Base-by-base conservation (phyloP, 2,888 invertebrate species). In the Halictus quadricinctus region DNA sequence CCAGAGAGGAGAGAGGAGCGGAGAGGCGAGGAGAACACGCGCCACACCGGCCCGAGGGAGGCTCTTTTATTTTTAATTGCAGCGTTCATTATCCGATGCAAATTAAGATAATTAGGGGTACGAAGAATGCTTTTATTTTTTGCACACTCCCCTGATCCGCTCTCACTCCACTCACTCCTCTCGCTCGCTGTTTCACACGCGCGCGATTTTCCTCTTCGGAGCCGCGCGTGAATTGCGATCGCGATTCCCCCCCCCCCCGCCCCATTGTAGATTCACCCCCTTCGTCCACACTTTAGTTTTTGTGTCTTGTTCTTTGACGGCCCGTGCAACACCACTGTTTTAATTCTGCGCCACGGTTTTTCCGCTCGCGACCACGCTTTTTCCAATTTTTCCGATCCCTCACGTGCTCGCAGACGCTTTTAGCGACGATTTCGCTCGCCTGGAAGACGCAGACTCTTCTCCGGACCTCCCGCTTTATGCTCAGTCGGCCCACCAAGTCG, bases 71-170 rank as follows among this genome's bases (percentile, higher is more conserved):
- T 90, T 89, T 90, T 87, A 87, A 90, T 89, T 84, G 88, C 88
- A 84, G 82, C 87, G 82, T 89, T 91, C 90, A 90, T 91, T 91
- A 90, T 89, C 88, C 88, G 90, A 90, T 91, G 90, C 86, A 88
- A 90, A 90, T 89, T 88, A 88, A 89, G 88, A 91, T 92, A 90
- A 92, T 92, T 92, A 92, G 86, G 85, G 84, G 82, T 81, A 76
- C 84, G 80, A 88, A 77, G 80, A 85, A 86, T 83, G 88, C 84
- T 91, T 88, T 90, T 88, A 90, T 90, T 91, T 88, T 86, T 75
- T 58, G 58, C 58, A n/a, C 85, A 43, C 43, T n/a, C 12, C 43
- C n/a, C n/a, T 43, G 12, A 10, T 21, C 41, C 13, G 64, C 25
- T n/a, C n/a, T n/a, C n/a, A n/a, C n/a, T n/a, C n/a, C n/a, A n/a